Conservation (phyloP, 2,113 vertebrate genomes). For the Panthera tigris region DNA sequence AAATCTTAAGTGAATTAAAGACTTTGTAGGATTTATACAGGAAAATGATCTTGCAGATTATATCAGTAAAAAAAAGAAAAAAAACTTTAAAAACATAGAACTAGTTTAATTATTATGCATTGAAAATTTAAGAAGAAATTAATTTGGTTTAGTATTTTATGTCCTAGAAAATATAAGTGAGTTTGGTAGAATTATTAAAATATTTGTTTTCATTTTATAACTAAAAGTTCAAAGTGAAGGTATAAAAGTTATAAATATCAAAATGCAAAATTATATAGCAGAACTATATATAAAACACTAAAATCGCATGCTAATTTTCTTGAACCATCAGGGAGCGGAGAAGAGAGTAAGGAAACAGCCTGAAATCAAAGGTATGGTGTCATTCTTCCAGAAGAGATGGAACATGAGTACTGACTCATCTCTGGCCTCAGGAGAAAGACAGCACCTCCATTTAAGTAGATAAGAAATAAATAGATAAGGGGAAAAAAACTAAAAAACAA, state of each 20-base stretch:
- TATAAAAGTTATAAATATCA: background rate
- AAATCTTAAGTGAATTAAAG: background rate
- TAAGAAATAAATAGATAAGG: background rate
- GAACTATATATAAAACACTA: background rate
- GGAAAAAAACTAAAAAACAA: too few species aligned
- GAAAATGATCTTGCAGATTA: background rate
- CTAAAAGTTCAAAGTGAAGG: background rate
- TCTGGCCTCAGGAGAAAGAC: background rate
- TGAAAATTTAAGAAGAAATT: background rate
- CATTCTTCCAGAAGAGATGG: background rate
- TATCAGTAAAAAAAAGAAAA: background rate
- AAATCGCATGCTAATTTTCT: background rate
- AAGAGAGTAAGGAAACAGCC: background rate
- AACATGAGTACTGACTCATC: background rate
- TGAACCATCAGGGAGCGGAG: background rate
- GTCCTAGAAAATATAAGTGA: background rate
- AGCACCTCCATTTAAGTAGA: background rate
- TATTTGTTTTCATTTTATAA: background rate
- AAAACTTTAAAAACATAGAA: background rate
- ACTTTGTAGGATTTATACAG: background rate
- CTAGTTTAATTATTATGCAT: background rate
- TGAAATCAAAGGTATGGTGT: background rate
- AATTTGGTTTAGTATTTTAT: background rate
- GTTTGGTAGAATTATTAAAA: background rate
- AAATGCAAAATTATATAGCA: background rate